Evolutionary conservation across 1,140 invertebrate species (phyloP).

Genomic region (Papilio polytes): DNA sequence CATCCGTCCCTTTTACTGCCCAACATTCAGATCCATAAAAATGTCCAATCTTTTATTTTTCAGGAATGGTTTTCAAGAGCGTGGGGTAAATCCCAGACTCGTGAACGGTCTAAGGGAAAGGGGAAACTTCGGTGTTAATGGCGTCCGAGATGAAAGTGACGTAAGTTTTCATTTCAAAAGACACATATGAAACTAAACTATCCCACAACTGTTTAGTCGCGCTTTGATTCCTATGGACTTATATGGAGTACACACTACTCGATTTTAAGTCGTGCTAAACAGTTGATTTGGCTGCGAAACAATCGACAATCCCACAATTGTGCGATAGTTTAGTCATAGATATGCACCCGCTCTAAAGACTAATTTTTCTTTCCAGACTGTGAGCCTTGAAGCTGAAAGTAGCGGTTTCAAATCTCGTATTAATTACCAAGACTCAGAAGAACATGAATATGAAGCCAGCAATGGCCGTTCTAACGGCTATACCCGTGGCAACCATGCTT

Average conservation of each 20-base stretch:
- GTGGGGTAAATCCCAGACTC: conserved; percentile 47
- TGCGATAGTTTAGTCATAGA: too few relatives aligned
- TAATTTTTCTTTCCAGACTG: conserved; percentile 85
- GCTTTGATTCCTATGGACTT: too few relatives aligned
- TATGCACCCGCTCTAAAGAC: too few relatives aligned
- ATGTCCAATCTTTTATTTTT: conserved; percentile 15
- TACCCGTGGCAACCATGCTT: conserved; percentile 41
- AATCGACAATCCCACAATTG: too few relatives aligned
- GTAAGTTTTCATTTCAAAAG: conserved; percentile 51
- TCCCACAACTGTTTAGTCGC: too few relatives aligned
- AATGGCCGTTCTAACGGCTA: conserved; percentile 48
- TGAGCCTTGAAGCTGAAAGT: conserved; percentile 90
- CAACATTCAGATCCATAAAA: too few relatives aligned
- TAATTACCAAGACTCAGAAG: conserved; percentile 76
- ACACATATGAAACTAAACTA: not conserved
- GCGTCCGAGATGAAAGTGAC: conserved; percentile 49
- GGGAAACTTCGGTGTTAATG: conserved; percentile 55
- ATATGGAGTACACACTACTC: too few relatives aligned
- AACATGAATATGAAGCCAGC: conserved; percentile 65
- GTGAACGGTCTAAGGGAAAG: conserved; percentile 34
- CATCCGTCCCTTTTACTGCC: too few relatives aligned
- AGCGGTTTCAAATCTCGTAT: conserved; percentile 91
- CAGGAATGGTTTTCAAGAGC: conserved; percentile 49
- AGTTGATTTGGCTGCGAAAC: too few relatives aligned
- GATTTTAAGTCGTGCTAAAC: too few relatives aligned